Evolutionary conservation across 1,140 invertebrate species (phyloP), one percentile per base, ranked within the genome.

Genomic region (Drosophila dunni): DNA sequence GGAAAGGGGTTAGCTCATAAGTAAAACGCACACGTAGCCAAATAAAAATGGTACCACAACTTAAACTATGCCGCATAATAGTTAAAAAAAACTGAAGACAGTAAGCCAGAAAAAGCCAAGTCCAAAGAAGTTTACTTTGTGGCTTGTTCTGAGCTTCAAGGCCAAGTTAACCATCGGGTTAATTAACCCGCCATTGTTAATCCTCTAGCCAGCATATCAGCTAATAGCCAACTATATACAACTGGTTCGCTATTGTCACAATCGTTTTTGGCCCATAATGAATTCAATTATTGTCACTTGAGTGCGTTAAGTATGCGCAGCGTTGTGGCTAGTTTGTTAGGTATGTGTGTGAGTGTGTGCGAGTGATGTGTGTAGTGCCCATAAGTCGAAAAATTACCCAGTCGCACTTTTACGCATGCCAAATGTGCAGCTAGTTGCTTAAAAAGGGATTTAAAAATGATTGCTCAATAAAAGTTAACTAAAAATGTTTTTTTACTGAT

Each of bases 261-360:
- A 60, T 75, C 72, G 69, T 75, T 71, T 78, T 48, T 65, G 64
- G 77, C 53, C 73, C 75, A 89, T 89, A 89, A 89, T 89, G 85
- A 89, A 89, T 90, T 89, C 84, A 89, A 89, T 89, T 90, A 89
- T 89, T 89, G 84, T 89, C 84, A 89, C 84, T 89, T 67, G 84
- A 90, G 70, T 89, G 84, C 85, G 85, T 89, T 89, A 90, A 90
- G 85, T 90, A 89, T 89, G 85, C 85, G 81, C 78, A 78, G 80
- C 46, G 50, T 77, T 73, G 74, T 77, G 61, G 62, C 63, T 50
- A 36, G 54, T 56, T 56, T 71, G 73, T 80, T 81, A 69, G 65
- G 17, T 54, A 13, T 64, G 33, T 33, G 8, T 34, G 10, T 42
- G 40, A 63, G 24, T 66, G 42, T 24, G 46, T 45, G 29, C 17